These are phyloP conservation scores for Brachionus calyciflorus DNA, from an alignment of 1,140 invertebrate genomes.

Conservation along the genomic window DNA sequence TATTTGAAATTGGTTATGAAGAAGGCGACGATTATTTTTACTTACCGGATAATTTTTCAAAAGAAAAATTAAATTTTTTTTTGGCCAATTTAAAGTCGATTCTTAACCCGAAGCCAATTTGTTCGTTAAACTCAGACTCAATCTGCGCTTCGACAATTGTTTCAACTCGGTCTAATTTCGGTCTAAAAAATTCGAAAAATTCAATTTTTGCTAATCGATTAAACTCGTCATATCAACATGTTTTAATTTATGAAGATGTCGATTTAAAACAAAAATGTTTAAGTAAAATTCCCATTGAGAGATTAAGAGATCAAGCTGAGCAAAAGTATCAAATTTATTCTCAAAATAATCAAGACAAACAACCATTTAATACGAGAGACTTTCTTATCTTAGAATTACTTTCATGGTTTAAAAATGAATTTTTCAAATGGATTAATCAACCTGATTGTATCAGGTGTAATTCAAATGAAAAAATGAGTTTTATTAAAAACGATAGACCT, in stretches of 20 bases:
- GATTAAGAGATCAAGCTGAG: constrained; percentile 52
- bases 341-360: constrained; percentile 6
- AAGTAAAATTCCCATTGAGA: constrained; percentile 54
- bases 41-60: background rate
- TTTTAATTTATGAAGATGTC: constrained; percentile 58
- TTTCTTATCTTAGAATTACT: constrained; percentile 75
- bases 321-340: constrained; percentile 20
- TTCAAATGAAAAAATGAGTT: constrained; percentile 63
- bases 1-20: constrained; percentile 21
- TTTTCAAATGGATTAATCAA: constrained; percentile 84
- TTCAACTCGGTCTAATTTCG: background rate
- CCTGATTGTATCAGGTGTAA: constrained; percentile 71
- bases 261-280: constrained; percentile 55
- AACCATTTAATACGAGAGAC: constrained; percentile 65
- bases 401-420: constrained; percentile 83
- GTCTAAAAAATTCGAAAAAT: constrained; percentile 21
- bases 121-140: background rate
- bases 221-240: constrained; percentile 51
- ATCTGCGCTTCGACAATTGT: background rate
- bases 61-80: background rate
- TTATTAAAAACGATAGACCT: constrained; percentile 57
- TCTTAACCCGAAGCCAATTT: background rate
- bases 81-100: background rate
- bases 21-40: constrained; percentile 7
- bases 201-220: constrained; percentile 59